Evolutionary conservation across 1,140 invertebrate genomes (phyloP).

Genomic region (Dinoponera quadriceps): DNA sequence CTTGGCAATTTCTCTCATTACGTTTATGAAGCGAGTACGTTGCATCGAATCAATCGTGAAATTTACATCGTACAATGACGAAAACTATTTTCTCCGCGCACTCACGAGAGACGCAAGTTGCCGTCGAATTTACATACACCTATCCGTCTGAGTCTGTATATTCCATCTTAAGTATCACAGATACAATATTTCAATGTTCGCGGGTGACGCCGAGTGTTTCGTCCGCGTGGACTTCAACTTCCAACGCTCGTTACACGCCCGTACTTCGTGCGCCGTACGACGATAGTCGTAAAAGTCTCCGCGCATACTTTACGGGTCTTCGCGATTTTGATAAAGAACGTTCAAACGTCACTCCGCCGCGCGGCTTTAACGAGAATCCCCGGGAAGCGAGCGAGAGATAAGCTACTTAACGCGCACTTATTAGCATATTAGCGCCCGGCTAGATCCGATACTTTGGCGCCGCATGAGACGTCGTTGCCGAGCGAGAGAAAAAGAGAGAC

Average conservation of each 20-base stretch:
- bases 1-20: too few species aligned
- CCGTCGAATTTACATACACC: too few species aligned
- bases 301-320: not conserved
- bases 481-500: too few species aligned
- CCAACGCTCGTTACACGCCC: not conserved
- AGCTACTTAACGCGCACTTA: constrained; percentile 28
- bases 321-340: constrained; percentile 26
- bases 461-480: constrained; percentile 10
- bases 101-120: too few species aligned
- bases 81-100: too few species aligned
- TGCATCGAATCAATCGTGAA: too few species aligned
- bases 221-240: constrained; percentile 3
- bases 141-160: too few species aligned
- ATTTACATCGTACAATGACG: too few species aligned
- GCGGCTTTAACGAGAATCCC: constrained; percentile 14
- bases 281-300: constrained; percentile 13
- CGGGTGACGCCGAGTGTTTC: not conserved
- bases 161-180: not conserved
- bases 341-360: not conserved
- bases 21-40: too few species aligned
- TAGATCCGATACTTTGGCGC: not conserved
- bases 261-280: not conserved
- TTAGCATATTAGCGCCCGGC: constrained; percentile 4
- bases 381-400: constrained; percentile 25
- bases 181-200: not conserved